Conservation (phyloP, 2,113 vertebrate species). For the Chamaetylas fuelleborni region DNA sequence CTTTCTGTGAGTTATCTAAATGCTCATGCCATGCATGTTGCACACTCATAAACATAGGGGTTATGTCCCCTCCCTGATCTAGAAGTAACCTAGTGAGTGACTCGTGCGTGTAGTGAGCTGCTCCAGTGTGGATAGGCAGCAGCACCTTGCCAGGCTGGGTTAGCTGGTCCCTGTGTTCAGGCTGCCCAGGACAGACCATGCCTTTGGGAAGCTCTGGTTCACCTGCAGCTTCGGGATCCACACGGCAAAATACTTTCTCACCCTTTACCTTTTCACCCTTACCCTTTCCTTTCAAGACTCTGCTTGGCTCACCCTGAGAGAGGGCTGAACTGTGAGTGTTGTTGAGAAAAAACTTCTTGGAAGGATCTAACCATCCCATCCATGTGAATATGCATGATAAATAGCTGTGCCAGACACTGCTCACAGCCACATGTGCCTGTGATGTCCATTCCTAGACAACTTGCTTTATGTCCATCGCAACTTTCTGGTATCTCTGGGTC, state of each 20-base stretch:
- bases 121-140: not conserved
- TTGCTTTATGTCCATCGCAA: not conserved
- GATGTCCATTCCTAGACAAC: not conserved
- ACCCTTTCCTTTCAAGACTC: not conserved
- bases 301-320: not conserved
- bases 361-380: not conserved
- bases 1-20: not conserved
- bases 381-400: not conserved
- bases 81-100: not conserved
- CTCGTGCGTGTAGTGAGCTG: not conserved
- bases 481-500: not conserved
- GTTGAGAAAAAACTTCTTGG: not conserved
- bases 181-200: not conserved
- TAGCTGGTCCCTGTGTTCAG: rapidly evolving
- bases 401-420: not conserved
- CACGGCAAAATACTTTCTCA: not conserved
- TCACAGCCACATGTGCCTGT: not conserved
- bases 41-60: not conserved
- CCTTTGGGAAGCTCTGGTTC: not conserved
- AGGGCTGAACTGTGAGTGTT: not conserved
- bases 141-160: not conserved
- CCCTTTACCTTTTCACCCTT: not conserved
- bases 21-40: not conserved
- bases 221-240: rapidly evolving
- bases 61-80: not conserved